A percentile compares a stretch with the other conserved stretches of the same genome.
Conservation (phyloP, 2,888 invertebrate genomes). For the Melanargia galathea region DNA sequence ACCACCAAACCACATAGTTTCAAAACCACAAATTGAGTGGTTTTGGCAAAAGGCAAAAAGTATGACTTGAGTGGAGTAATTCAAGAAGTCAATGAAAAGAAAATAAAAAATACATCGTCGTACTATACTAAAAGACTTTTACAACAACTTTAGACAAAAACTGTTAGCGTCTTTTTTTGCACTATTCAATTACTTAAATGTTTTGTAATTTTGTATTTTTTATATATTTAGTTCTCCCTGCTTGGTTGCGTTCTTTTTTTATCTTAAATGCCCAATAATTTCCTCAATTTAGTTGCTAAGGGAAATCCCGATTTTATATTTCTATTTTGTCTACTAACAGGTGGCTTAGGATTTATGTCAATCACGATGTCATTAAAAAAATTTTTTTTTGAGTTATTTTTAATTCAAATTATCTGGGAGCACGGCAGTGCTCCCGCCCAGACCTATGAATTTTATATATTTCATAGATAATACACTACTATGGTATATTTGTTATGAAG, state of each 20-base stretch:
- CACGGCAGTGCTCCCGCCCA: no score
- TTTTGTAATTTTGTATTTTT: conserved; percentile 8
- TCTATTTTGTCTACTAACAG: conserved; percentile 4
- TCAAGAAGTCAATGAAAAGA: background rate
- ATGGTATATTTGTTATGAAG: no score
- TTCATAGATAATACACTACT: no score
- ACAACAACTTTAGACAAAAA: conserved; percentile 10
- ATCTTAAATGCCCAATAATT: conserved; percentile 21
- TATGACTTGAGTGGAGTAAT: background rate
- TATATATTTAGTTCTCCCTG: conserved; percentile 2
- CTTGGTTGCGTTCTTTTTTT: conserved; percentile 21
- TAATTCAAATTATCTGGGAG: no score
- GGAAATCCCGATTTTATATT: conserved; percentile 15
- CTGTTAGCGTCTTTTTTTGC: background rate
- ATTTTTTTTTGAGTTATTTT: no score
- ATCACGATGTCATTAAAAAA: background rate
- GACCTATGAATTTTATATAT: no score
- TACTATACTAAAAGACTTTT: no score
- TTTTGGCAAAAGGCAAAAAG: background rate
- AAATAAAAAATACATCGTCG: conserved; percentile 1
- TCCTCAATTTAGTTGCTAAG: conserved; percentile 36
- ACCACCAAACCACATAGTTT: no score
- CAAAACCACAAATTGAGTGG: background rate
- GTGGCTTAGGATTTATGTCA: background rate
- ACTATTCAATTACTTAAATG: conserved; percentile 9